phyloP scores from a whole-genome alignment of 2,888 invertebrate genomes.

The Cheilosia variabilis region DNA sequence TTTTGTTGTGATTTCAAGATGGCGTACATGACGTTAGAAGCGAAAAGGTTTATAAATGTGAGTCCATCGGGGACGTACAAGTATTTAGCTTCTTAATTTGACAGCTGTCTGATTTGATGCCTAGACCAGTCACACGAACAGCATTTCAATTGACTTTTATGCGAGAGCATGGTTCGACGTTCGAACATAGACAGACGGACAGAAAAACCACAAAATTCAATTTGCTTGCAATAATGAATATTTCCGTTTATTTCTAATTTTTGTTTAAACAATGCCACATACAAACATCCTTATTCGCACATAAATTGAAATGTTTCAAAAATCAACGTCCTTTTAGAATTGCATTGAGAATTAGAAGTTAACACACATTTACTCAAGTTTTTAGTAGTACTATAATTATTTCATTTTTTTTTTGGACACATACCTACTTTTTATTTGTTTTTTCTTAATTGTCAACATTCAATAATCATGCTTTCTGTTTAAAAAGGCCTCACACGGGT shows the following conservation, averaged over 20 bases:
- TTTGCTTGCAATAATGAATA: slow-evolving; percentile 56
- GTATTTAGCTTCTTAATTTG: no score
- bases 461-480: slow-evolving; percentile 7
- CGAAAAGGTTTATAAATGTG: no score
- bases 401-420: slow-evolving; percentile 20
- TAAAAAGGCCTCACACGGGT: slow-evolving; percentile 52
- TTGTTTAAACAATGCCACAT: slow-evolving; percentile 57
- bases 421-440: slow-evolving; percentile 2
- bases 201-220: neutral
- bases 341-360: slow-evolving; percentile 32
- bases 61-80: no score
- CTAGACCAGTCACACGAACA: no score
- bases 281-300: slow-evolving; percentile 64
- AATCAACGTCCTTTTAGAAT: slow-evolving; percentile 44
- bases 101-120: no score
- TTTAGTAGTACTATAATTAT: neutral
- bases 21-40: no score
- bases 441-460: slow-evolving; percentile 15
- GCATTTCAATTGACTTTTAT: no score
- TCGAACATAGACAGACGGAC: no score
- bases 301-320: slow-evolving; percentile 28
- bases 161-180: no score
- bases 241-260: slow-evolving; percentile 34
- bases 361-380: slow-evolving; percentile 44
- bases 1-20: no score